Evolutionary conservation across 2,113 vertebrate species (phyloP).

Genomic region (Alouatta palliata): DNA sequence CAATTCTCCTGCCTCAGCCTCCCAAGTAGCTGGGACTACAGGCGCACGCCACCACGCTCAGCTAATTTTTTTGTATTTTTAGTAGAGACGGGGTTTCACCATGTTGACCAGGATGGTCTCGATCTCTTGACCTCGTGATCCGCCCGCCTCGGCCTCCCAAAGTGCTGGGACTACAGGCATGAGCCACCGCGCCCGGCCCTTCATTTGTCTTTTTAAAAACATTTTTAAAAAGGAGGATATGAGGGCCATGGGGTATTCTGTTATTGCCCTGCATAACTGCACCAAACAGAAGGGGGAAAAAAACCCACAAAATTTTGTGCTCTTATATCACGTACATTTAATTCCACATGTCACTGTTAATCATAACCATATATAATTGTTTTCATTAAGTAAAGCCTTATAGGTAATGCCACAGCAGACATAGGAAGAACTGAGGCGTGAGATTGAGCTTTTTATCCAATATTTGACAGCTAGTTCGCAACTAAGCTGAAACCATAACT

Average conservation of each 20-base stretch:
- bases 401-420: not conserved
- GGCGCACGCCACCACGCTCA: too few relatives aligned
- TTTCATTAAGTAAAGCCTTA: not conserved
- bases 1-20: too few relatives aligned
- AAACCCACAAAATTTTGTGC: not conserved
- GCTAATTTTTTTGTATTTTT: too few relatives aligned
- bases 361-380: not conserved
- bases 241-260: not conserved
- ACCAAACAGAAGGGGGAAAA: not conserved
- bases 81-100: too few relatives aligned
- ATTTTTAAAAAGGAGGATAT: not conserved
- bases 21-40: too few relatives aligned
- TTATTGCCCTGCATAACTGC: not conserved
- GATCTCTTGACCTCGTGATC: too few relatives aligned
- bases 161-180: too few relatives aligned
- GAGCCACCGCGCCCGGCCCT: too few relatives aligned
- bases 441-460: not conserved
- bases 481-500: not conserved
- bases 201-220: too few relatives aligned
- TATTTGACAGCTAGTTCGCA: not conserved
- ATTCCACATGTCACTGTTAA: not conserved
- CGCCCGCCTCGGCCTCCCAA: too few relatives aligned
- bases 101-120: too few relatives aligned
- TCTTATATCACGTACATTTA: not conserved
- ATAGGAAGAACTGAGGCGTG: not conserved